phyloP scores from a whole-genome alignment of 2,797 vertebrate species.

The Artibeus jamaicensis region DNA sequence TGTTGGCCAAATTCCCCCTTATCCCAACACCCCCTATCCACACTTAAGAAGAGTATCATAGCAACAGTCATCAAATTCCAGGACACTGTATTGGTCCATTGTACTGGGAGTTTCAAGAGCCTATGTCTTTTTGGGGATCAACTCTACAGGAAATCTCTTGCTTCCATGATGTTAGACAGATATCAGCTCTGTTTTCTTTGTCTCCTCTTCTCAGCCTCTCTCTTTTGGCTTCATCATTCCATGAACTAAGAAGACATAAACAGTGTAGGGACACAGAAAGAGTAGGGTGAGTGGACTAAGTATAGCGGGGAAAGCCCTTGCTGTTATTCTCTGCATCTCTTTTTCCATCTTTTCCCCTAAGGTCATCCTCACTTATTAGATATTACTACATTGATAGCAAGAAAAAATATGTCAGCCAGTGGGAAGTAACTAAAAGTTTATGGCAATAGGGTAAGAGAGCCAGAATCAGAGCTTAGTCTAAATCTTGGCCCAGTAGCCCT shows the following conservation, averaged over 20 bases:
- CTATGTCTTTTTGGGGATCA: not conserved
- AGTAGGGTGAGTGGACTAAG: not conserved
- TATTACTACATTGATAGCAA: not conserved
- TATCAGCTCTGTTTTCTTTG: not conserved
- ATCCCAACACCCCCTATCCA: not conserved
- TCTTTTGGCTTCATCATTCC: not conserved
- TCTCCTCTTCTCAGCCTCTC: not conserved
- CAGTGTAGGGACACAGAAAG: constrained; percentile 2
- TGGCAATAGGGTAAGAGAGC: not conserved
- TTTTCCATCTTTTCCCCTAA: not conserved
- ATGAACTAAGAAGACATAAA: not conserved
- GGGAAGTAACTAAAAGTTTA: constrained; percentile 33
- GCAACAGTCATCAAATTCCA: not conserved
- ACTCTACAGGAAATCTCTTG: not conserved
- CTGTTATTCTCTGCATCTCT: not conserved
- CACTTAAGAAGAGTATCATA: not conserved
- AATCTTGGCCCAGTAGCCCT: not conserved
- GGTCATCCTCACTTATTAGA: not conserved
- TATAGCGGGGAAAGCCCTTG: not conserved
- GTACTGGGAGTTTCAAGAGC: not conserved
- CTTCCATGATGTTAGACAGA: not conserved
- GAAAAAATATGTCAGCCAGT: not conserved
- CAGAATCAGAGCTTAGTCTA: not conserved
- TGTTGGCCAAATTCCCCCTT: not conserved
- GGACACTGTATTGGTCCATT: not conserved